Evolutionary conservation across 2,888 invertebrate genomes (phyloP), one percentile per base, ranked within the genome.

Genomic region (Aphrophora alni): DNA sequence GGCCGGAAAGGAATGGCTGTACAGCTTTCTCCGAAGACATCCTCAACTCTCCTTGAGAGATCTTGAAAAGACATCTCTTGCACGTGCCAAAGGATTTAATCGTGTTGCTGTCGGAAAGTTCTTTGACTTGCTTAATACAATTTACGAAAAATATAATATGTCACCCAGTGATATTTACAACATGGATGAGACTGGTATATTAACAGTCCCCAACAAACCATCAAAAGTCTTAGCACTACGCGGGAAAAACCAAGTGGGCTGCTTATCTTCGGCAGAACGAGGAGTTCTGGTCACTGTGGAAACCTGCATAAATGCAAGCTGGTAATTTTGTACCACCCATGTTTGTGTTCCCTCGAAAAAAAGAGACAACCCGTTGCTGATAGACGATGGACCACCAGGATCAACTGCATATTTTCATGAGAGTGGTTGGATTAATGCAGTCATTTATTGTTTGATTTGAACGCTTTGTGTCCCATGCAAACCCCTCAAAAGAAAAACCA

Each of bases 211-310:
- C 5, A 75, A 79, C 68, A 79, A 75, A 51, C 73, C 51, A 17
- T 78, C 78, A 14, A 79, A 25, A 44, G 44, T 79, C 7, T 59
- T 72, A 33, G 78, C 72, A 8, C 51, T 75, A 10, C 44, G 75
- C 12, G 44, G 44, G 1, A 75, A 75, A 44, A 73, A 75, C 7
- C 81, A 81, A 78, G 78, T 81, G 14, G 81, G 81, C 0, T 24
- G 33, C 25, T 69, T 81, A n/a, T 70, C 81, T 25, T 82, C 84
- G 10, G 82, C 80, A 26, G 84, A 85, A 80, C 74, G 83, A 33
- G 84, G 85, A 86, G 79, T 84, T 25, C 82, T 84, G n/a, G 84
- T 86, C 7, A 86, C 85, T 80, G 84, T 77, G 5, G 84, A 84
- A 38, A 81, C 72, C 21, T 78, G 81, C 33, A 81, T 75, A 78